A percentile compares a stretch with the other conserved stretches of the same genome.
Conservation (phyloP, 2,797 vertebrate genomes). For the Neomorphus geoffroyi region DNA sequence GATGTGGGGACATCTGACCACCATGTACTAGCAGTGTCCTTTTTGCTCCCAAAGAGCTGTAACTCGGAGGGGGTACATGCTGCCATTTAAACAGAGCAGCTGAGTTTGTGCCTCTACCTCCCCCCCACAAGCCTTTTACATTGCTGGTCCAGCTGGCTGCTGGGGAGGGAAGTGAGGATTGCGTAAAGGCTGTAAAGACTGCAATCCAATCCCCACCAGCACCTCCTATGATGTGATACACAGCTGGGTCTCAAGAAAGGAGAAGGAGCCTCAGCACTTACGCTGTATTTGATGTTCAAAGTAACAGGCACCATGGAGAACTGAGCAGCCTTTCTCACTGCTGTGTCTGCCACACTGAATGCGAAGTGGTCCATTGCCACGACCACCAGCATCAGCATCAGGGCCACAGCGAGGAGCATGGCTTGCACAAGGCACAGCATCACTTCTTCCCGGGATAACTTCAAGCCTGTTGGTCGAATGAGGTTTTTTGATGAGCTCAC, state of each 20-base stretch:
- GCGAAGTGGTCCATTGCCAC: constrained; percentile 81
- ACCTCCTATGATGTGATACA: background rate
- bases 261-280: constrained; percentile 48
- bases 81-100: background rate
- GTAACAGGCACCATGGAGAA: constrained; percentile 79
- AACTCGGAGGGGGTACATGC: background rate
- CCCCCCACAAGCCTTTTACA: background rate
- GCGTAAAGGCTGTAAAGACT: background rate
- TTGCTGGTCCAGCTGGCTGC: background rate
- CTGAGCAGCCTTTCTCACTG: constrained; percentile 77
- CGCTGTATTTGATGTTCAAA: constrained; percentile 81
- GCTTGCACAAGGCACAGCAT: constrained; percentile 75
- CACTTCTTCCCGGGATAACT: constrained; percentile 81
- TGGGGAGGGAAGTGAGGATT: background rate
- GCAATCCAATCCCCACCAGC: background rate
- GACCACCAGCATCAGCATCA: constrained; percentile 75
- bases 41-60: background rate
- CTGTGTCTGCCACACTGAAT: constrained; percentile 77
- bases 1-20: accelerated
- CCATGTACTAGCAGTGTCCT: background rate
- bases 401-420: constrained; percentile 78
- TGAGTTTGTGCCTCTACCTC: background rate
- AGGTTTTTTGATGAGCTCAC: constrained; percentile 60
- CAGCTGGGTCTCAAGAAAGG: accelerated
- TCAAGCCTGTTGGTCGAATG: constrained; percentile 64